Percentiles rank a stretch among this genome's conserved stretches.
phyloP scores from a whole-genome alignment of 2,797 vertebrate genomes.

The Micromesistius poutassou region DNA sequence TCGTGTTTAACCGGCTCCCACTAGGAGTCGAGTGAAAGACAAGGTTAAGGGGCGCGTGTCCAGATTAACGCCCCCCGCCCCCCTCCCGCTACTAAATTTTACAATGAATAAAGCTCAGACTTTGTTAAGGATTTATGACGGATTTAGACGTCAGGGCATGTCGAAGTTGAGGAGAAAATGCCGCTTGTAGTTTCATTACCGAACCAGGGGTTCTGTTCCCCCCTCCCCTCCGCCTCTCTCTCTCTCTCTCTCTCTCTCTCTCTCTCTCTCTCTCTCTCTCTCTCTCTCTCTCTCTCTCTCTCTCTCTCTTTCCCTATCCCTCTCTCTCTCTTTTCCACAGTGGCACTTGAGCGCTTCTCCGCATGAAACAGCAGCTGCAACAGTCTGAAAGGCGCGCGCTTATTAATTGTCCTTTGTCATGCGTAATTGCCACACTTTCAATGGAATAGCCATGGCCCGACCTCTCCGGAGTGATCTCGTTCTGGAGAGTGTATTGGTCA shows the following conservation, averaged over 20 bases:
- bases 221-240: neutral
- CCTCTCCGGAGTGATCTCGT: slow-evolving; percentile 71
- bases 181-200: neutral
- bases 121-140: neutral
- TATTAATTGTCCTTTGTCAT: slow-evolving; percentile 98
- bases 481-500: slow-evolving; percentile 39
- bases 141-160: neutral
- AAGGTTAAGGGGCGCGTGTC: no score
- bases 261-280: no score
- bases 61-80: no score
- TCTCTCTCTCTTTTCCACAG: neutral
- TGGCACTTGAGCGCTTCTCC: neutral
- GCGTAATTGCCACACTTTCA: slow-evolving; percentile 87
- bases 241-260: no score
- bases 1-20: no score
- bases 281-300: no score
- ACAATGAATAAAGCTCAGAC: neutral
- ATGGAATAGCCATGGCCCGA: slow-evolving; percentile 72
- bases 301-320: no score
- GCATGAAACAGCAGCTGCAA: slow-evolving; percentile 91
- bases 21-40: no score
- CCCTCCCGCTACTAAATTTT: no score
- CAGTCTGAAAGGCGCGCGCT: slow-evolving; percentile 85
- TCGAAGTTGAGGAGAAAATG: neutral
- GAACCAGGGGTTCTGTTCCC: neutral